Base-by-base conservation (phyloP, 2,797 vertebrate species). In the Ceyx erithaca region DNA sequence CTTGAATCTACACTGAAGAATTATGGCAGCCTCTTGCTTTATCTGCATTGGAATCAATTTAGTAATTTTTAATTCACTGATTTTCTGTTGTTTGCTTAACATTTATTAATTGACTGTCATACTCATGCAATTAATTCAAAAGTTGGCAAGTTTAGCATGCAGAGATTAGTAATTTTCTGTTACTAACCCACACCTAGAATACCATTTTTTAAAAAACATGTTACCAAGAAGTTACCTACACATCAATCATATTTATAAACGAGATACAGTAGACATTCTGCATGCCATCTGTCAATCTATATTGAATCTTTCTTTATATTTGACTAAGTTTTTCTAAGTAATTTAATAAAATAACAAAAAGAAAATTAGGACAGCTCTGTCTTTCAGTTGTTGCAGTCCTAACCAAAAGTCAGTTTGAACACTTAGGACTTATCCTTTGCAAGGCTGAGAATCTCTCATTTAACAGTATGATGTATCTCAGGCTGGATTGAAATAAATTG, bases 101-200 rank as follows among this genome's bases (percentile, higher is more conserved):
- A 94, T 94, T 96, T 97, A 97, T 97, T 97, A 98, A 97, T 97
- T 97, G 96, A 97, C 96, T 97, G 86, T 92, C 97, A 94, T 87
- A 90, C 61, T 93, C 63, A 87, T 59, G 76, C 78, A 97, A 97
- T 97, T 98, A 97, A 98, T 96, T 96, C 83, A 95, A 95, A 97
- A 96, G 87, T 85, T 96, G 95, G 96, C 95, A 97, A 97, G 92
- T 97, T 97, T 96, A 97, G 93, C 35, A 26, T 54, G 93, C 89
- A 97, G 70, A 97, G 92, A 97, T 97, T 97, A 97, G 96, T 97
- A 97, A 97, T 97, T 97, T 97, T 97, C 81, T 96, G 96, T 96
- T 94, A 96, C 86, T 94, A 95, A 97, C 88, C 80, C 69, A 96
- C 85, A 96, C 81, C 89, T 94, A 96, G 91, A 97, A 92, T 88